Evolutionary conservation across 2,797 vertebrate genomes (phyloP), one percentile per base, ranked within the genome.

Genomic region (Morus bassanus): DNA sequence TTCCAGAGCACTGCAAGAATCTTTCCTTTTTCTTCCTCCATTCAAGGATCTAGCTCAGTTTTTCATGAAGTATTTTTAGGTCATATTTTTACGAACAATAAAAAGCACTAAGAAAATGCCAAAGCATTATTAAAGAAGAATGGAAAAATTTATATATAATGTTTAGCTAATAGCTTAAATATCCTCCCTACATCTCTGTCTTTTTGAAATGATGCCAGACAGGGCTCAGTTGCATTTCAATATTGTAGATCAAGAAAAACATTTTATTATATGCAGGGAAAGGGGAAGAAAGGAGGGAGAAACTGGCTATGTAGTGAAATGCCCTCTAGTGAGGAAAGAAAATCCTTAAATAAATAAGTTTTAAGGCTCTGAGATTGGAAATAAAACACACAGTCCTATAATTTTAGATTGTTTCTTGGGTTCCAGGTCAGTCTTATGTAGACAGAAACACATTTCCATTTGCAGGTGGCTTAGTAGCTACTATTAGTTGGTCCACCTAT

Each of bases 11-110:
- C 41, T 63, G 27, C 45, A 94, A 89, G n/a, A 96, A 68, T 33
- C n/a, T 85, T 95, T 94, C 64, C 45, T 93, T 96, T 87, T 91
- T 67, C 76, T 89, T 82, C 48, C 19, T 84, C 30, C 57, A 50
- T 50, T 72, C 7, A 28, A 83, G 59, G 82, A 91, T 92, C 83
- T 46, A 87, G n/a, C 30, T 77, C 43, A 63, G 48, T 30, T 88
- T 93, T 94, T 91, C 61, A 43, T 84, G 59, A 93, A 95, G 17
- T 68, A 53, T 54, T 94, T 80, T 82, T 88, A 60, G n/a, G 37
- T 76, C 24, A 46, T 19, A 9, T 33, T 83, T 91, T 65, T 56
- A 50, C 0, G 3, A 89, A 75, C 18, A 87, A 67, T 48, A 76
- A 76, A 76, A 85, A 95, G 19, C 39, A 39, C 21, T 48, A 63